Conservation (phyloP, 2,113 vertebrate species). For the Pavo muticus region DNA sequence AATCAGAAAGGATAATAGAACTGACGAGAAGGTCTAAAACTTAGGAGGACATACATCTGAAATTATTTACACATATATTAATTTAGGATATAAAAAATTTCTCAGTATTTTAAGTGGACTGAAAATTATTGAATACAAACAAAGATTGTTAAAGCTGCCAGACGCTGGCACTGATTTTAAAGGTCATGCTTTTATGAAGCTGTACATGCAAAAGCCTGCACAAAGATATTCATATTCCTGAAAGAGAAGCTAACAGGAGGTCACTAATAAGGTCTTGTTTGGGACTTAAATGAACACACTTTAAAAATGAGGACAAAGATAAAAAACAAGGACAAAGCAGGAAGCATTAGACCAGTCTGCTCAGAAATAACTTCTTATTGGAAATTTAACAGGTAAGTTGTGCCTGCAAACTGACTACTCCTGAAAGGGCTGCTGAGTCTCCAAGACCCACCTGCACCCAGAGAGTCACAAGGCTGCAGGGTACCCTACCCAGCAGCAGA, state of each 20-base stretch:
- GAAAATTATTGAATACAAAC: not conserved
- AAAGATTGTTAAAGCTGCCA: not conserved
- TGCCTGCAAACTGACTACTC: not conserved
- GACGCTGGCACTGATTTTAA: not conserved
- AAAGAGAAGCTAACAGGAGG: not conserved
- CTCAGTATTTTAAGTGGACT: not conserved
- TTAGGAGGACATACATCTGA: not conserved
- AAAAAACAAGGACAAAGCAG: not conserved
- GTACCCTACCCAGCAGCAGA: not conserved
- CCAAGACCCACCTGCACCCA: fast-evolving
- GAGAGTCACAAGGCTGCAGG: fast-evolving
- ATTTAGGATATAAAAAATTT: not conserved
- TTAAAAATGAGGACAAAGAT: not conserved
- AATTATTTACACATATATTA: not conserved
- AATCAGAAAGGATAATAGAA: not conserved
- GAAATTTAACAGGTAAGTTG: not conserved
- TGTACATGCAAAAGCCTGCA: not conserved
- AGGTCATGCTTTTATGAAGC: not conserved
- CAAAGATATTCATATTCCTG: not conserved
- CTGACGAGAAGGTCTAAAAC: not conserved
- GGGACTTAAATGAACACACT: not conserved
- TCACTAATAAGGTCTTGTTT: not conserved
- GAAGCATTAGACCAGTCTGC: not conserved
- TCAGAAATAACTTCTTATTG: not conserved
- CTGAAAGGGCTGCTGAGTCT: not conserved